These are phyloP conservation scores for Lamproptera curius DNA, from an alignment of 2,888 invertebrate species.

Conservation along the genomic window DNA sequence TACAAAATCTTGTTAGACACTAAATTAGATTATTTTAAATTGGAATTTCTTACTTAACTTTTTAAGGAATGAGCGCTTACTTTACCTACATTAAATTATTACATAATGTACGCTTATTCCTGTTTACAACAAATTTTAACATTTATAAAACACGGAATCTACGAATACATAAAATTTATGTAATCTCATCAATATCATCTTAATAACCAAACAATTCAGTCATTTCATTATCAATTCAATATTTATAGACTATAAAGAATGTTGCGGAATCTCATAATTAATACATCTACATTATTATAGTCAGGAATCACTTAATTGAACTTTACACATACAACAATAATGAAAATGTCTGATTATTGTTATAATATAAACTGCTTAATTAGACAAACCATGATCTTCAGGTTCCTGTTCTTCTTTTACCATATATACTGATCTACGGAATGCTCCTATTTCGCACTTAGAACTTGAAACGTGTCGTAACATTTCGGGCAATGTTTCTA, in stretches of 20 bases:
- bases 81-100: no score
- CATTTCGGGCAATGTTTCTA: slow-evolving; percentile 68
- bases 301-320: slow-evolving; percentile 5
- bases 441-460: slow-evolving; percentile 56
- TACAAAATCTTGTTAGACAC: neutral
- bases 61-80: neutral
- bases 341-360: no score
- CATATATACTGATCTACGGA: slow-evolving; percentile 62
- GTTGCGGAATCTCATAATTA: neutral
- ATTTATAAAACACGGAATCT: slow-evolving; percentile 1
- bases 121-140: slow-evolving; percentile 7
- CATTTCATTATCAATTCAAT: slow-evolving; percentile 18
- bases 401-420: slow-evolving; percentile 61
- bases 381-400: slow-evolving; percentile 59
- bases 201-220: slow-evolving; percentile 19
- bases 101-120: neutral
- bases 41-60: neutral
- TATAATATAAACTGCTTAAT: slow-evolving; percentile 27
- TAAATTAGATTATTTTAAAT: neutral
- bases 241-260: slow-evolving; percentile 11
- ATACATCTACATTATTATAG: slow-evolving; percentile 2
- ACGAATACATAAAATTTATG: slow-evolving; percentile 5
- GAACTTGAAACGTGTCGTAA: slow-evolving; percentile 62
- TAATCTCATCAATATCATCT: slow-evolving; percentile 9
- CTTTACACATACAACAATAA: slow-evolving; percentile 12